Conservation (phyloP, 2,797 vertebrate genomes). For the Eremophila alpestris region DNA sequence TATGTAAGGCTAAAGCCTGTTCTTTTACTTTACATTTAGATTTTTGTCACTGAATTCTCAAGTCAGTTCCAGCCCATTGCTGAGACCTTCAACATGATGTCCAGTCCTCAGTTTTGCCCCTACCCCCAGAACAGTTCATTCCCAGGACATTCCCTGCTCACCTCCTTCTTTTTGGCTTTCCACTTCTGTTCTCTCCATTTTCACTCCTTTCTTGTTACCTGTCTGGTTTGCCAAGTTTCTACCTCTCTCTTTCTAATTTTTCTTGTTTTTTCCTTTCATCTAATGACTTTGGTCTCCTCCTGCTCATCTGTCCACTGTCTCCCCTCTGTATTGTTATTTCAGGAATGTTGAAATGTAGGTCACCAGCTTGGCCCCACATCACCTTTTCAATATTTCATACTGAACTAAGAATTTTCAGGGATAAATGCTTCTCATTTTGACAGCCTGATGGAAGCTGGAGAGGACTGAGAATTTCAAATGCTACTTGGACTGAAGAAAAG, state of each 20-base stretch:
- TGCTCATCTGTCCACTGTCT: neutral
- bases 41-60: neutral
- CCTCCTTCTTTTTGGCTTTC: neutral
- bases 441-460: neutral
- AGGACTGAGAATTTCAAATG: neutral
- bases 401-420: neutral
- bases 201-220: neutral
- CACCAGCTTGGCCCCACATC: neutral
- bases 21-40: neutral
- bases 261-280: neutral
- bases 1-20: neutral
- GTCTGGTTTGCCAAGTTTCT: neutral
- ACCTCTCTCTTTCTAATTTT: neutral
- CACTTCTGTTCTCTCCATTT: neutral
- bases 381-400: constrained; percentile 15
- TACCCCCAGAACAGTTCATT: neutral
- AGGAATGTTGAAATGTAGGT: neutral
- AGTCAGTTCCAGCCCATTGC: neutral
- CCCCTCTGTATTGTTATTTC: neutral
- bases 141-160: neutral
- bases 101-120: neutral
- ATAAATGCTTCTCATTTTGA: neutral
- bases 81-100: neutral
- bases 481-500: neutral
- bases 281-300: neutral